Conservation (phyloP, 2,888 invertebrate species). For the Abrostola triplasia region DNA sequence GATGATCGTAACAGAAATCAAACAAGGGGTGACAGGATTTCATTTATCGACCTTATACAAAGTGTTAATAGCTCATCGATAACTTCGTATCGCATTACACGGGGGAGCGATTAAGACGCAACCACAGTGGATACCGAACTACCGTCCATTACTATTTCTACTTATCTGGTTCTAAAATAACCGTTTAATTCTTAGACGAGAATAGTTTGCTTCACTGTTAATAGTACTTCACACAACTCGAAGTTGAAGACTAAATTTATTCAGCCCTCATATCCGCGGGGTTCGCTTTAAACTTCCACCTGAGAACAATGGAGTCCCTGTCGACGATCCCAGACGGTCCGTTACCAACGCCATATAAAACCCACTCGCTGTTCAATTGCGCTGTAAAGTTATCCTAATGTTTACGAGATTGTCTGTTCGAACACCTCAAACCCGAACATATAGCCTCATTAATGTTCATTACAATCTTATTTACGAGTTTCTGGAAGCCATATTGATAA, state of each 20-base stretch:
- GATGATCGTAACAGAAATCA: constrained; percentile 42
- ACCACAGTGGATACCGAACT: constrained; percentile 24
- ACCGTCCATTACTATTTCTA: constrained; percentile 8
- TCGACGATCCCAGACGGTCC: constrained; percentile 36
- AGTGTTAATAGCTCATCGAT: constrained; percentile 61
- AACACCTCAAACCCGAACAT: constrained; percentile 40
- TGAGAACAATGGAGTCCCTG: constrained; percentile 60
- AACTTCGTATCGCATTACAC: constrained; percentile 59
- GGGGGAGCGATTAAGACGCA: constrained; percentile 52
- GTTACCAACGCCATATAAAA: constrained; percentile 41
- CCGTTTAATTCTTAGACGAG: constrained; percentile 12
- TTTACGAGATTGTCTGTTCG: constrained; percentile 52
- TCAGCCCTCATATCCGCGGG: constrained; percentile 54
- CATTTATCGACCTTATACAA: constrained; percentile 57
- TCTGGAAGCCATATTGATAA: constrained; percentile 44
- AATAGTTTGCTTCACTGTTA: constrained; percentile 22
- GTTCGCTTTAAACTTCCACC: constrained; percentile 57
- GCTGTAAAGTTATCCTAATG: constrained; percentile 44
- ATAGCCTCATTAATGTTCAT: constrained; percentile 46
- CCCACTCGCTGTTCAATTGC: constrained; percentile 41
- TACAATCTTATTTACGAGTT: constrained; percentile 53
- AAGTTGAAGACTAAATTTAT: constrained; percentile 35
- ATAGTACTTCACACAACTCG: constrained; percentile 21
- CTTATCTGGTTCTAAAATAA: constrained; percentile 15
- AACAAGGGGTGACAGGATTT: constrained; percentile 59